These are phyloP conservation scores for Pandion haliaetus DNA, from an alignment of 2,113 vertebrate genomes.

Conservation along the genomic window DNA sequence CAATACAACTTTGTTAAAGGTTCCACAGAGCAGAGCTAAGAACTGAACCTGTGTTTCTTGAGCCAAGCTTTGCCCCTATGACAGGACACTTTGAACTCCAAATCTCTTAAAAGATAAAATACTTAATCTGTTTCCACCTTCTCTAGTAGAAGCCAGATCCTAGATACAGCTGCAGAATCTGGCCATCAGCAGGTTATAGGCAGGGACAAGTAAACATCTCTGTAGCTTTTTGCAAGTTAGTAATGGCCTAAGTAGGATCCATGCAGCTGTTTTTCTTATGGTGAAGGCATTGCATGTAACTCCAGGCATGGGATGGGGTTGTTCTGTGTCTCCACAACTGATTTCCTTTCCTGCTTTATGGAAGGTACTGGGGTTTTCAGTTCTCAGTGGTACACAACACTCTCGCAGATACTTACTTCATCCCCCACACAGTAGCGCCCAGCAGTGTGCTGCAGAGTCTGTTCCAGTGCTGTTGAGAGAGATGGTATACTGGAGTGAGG, in stretches of 20 bases:
- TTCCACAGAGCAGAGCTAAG: neutral
- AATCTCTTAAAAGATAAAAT: neutral
- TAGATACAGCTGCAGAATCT: neutral
- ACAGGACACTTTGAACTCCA: neutral
- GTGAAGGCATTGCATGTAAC: neutral
- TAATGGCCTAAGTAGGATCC: neutral
- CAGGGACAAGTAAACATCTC: neutral
- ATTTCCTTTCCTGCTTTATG: neutral
- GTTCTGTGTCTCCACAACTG: neutral
- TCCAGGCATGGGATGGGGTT: neutral
- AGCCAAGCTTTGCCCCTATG: neutral
- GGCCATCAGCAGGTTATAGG: neutral
- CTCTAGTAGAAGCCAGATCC: neutral
- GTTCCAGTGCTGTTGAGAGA: constrained; percentile 84
- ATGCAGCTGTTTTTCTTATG: neutral
- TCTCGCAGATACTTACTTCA: constrained; percentile 77
- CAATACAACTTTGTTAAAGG: neutral
- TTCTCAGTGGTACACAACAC: neutral
- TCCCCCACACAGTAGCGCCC: constrained; percentile 89
- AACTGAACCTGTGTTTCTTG: neutral
- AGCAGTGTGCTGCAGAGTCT: constrained; percentile 82
- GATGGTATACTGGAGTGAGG: neutral
- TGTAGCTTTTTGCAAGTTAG: neutral
- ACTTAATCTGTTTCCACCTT: neutral
- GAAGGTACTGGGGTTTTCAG: neutral